Base-by-base conservation (phyloP, 2,797 vertebrate species). In the Limnodromus scolopaceus region DNA sequence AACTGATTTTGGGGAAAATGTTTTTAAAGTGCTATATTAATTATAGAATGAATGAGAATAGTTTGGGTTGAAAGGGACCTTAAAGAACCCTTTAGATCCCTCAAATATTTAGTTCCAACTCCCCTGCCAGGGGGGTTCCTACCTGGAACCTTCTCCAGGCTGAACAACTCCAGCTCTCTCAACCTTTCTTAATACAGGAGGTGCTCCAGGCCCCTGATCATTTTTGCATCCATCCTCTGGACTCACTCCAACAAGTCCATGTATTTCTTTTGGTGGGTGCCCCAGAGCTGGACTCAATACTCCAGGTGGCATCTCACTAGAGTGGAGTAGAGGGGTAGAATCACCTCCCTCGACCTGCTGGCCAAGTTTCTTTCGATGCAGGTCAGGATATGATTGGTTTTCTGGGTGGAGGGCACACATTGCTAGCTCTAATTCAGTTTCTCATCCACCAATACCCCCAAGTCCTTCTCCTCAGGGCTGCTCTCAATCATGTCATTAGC, bases 301-400 rank as follows among this genome's bases (percentile, higher is more conserved):
- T 55, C 20, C 69, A 72, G 10, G 3, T 25, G 9, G 9, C 7
- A 10, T 60, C 45, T 60, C 55, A 38, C 2, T 1, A 18, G 20
- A 25, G 36, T 6, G 15, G 36, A 22, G 28, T 23, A 34, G 23
- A 41, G 14, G 14, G 17, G 19, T 8, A 55, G 15, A 43, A 64
- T 55, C 11, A 19, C 15, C 32, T 65, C 49, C 39, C 11, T 23
- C 2, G 7, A 27, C 16, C 13, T 16, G 13, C 4, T 63, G 30
- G 9, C 5, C 30, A 18, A 2, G 5, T 3, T 45, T 34, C 14
- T 43, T 28, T 54, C 36, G 6, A 78, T 54, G 30, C 30, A 49
- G 17, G 14, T 4, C 36, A 18, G 24, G 45, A 43, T 70, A 30
- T 0, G 1, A 4, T 24, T 34, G 2, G 13, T 4, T 34, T 70